Evolutionary conservation across 2,797 vertebrate genomes (phyloP).

Genomic region (Sparidentex hasta): DNA sequence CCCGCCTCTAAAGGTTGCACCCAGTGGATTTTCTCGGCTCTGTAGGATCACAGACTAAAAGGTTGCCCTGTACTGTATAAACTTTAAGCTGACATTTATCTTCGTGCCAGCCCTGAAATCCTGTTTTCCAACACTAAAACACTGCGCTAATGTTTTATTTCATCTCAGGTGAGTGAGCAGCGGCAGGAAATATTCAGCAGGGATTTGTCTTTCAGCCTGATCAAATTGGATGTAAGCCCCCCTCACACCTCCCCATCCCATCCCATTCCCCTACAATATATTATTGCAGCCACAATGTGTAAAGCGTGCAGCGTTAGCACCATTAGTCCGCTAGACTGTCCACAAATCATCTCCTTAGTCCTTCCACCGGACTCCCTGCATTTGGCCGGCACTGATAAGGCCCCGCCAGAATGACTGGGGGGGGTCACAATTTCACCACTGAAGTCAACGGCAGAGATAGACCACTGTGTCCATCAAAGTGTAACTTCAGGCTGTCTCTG

Average conservation of each 20-base stretch:
- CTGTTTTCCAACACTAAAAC: slow-evolving; percentile 51
- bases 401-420: slow-evolving; percentile 68
- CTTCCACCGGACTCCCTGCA: slow-evolving; percentile 71
- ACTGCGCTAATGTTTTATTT: slow-evolving; percentile 44
- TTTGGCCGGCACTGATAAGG: slow-evolving; percentile 80
- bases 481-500: slow-evolving; percentile 81
- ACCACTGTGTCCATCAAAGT: slow-evolving; percentile 82
- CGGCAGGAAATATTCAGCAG: slow-evolving; percentile 1
- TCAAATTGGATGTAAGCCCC: slow-evolving; percentile 38
- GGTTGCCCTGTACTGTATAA: slow-evolving; percentile 65
- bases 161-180: slow-evolving; percentile 20
- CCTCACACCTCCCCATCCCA: background rate
- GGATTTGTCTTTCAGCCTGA: slow-evolving; percentile 33
- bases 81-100: slow-evolving; percentile 73
- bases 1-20: slow-evolving; percentile 67
- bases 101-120: slow-evolving; percentile 35
- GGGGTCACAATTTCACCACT: slow-evolving; percentile 75
- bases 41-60: slow-evolving; percentile 65
- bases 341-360: slow-evolving; percentile 74
- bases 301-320: slow-evolving; percentile 54
- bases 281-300: slow-evolving; percentile 58
- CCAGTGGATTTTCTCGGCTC: slow-evolving; percentile 73
- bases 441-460: slow-evolving; percentile 79
- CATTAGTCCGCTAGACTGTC: slow-evolving; percentile 61
- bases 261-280: slow-evolving; percentile 37